Conservation (phyloP, 2,797 vertebrate species). For the Paramormyrops hopkinsi region DNA sequence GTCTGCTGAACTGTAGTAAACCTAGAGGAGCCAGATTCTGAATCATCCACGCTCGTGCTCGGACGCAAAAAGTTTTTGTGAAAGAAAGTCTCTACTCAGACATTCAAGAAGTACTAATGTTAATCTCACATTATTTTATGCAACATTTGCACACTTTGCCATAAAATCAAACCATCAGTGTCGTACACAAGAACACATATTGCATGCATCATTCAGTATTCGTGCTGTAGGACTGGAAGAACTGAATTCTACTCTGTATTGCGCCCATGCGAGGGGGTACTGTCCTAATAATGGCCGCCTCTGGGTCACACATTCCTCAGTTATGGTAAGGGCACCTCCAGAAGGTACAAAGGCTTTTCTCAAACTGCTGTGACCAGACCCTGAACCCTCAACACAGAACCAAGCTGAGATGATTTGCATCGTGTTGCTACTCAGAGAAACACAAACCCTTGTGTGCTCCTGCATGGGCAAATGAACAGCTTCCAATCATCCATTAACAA, state of each 20-base stretch:
- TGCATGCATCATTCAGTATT: neutral
- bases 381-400: constrained; percentile 54
- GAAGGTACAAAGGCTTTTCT: constrained; percentile 52
- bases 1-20: neutral
- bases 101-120: neutral
- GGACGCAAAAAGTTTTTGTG: neutral
- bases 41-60: neutral
- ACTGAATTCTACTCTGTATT: neutral
- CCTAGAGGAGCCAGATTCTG: neutral
- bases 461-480: neutral
- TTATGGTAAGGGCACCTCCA: constrained; percentile 40
- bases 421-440: constrained; percentile 49
- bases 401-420: constrained; percentile 51
- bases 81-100: neutral
- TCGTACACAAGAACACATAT: neutral
- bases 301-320: constrained; percentile 47
- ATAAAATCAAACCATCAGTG: neutral
- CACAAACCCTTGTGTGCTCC: constrained; percentile 47
- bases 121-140: neutral
- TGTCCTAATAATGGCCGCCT: constrained; percentile 19
- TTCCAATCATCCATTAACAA: constrained; percentile 5
- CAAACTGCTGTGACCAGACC: constrained; percentile 59
- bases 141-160: neutral
- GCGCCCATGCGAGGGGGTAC: neutral
- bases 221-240: too few relatives aligned